Evolutionary conservation across 2,113 vertebrate species (phyloP).

Genomic region (Tupaia chinensis): DNA sequence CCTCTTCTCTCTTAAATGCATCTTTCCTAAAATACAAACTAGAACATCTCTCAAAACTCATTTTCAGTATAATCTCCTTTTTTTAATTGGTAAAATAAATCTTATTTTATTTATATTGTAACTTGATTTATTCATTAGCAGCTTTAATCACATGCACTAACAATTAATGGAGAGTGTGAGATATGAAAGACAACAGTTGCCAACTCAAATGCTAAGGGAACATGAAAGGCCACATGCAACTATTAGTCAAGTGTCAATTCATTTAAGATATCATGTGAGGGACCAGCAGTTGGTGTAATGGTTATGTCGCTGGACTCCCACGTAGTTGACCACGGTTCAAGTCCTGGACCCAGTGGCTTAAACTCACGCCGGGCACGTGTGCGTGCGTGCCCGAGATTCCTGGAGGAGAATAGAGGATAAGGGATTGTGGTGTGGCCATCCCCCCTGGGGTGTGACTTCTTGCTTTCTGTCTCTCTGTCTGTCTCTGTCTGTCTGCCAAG

Average conservation of each 20-base stretch:
- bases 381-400: no score
- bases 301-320: no score
- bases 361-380: no score
- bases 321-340: no score
- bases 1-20: not conserved
- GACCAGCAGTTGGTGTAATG: no score
- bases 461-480: no score
- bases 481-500: no score
- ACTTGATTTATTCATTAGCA: not conserved
- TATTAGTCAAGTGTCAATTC: not conserved
- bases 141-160: not conserved
- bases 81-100: not conserved
- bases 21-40: slow-evolving; percentile 1
- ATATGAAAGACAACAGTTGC: not conserved
- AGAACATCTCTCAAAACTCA: not conserved
- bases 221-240: not conserved
- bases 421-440: no score
- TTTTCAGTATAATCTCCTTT: not conserved
- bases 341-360: no score
- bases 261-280: not conserved
- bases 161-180: not conserved
- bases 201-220: not conserved
- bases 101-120: not conserved
- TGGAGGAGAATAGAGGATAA: no score
- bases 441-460: no score